Conservation (phyloP, 2,113 vertebrate species). For the Tupaia chinensis region DNA sequence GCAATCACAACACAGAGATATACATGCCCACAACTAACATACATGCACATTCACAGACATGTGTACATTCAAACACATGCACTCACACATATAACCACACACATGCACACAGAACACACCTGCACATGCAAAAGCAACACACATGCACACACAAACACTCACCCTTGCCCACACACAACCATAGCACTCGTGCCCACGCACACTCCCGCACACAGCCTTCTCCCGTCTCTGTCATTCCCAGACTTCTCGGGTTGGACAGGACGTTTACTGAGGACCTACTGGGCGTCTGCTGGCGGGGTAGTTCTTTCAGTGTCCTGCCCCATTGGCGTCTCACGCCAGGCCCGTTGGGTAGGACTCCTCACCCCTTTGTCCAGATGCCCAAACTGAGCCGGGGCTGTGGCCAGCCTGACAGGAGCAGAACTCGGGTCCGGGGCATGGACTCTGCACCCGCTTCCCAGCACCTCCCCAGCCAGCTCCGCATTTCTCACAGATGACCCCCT, state of each 20-base stretch:
- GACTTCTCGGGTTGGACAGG: background rate
- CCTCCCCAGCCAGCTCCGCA: background rate
- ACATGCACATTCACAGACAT: background rate
- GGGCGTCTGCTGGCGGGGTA: rapidly evolving
- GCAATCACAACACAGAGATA: rapidly evolving
- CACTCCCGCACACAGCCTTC: background rate
- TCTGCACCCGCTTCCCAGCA: background rate
- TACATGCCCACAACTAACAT: no score
- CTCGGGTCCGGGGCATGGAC: background rate
- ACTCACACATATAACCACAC: background rate
- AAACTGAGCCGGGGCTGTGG: background rate
- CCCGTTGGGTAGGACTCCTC: rapidly evolving
- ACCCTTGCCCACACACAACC: background rate
- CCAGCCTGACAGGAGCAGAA: background rate
- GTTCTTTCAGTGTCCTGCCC: background rate
- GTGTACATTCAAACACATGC: background rate
- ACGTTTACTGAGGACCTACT: background rate
- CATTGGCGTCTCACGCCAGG: rapidly evolving
- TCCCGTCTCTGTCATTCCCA: background rate
- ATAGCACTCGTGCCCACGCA: background rate
- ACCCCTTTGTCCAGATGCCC: background rate
- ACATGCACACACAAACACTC: background rate
- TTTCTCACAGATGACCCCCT: background rate
- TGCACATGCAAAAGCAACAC: no score
- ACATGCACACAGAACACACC: background rate